Base-by-base conservation (phyloP, 2,888 invertebrate species). In the Antheraea assamensis region DNA sequence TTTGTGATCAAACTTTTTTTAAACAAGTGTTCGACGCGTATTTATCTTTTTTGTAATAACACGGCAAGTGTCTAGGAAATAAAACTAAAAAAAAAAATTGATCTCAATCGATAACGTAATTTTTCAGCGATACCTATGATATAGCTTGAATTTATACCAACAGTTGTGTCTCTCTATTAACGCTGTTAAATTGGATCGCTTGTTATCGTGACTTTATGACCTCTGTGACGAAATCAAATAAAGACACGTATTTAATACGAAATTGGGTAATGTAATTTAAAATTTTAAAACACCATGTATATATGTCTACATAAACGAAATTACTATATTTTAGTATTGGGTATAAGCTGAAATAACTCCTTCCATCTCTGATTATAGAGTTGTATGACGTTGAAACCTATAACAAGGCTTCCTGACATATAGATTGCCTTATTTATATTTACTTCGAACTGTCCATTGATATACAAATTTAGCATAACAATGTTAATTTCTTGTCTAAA, bases 381-480 rank as follows among this genome's bases (percentile, higher is more conserved):
- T 68, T 68, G 31, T 52, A 68, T 72, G 55, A 70, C 70, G 68
- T 55, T 68, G 70, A 70, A 55, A 68, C 35, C 35, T 55, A 55
- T 72, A 52, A 35, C 55, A 55, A 68, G 70, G 68, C 17, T 55
- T 10, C 55, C 49, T n/a, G 24, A 70, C 58, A 42, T 30, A 58
- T 55, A 61, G 21, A 42, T 70, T 71, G 42, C 71, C 55, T 73
- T 66, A 24, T 30, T 55, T 21, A 13, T 73, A 70, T 58, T 73
- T 58, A 58, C 72, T 35, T 71, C 70, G 42, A 72, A 30, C 35
- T 58, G n/a, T 75, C 75, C 75, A 75, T 71, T 73, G 71, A 73
- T 70, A 64, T 71, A 61, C 58, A 35, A 27, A 71, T 55, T 72
- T 73, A 19, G 17, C 75, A 49, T 71, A 31, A 21, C 27, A 19